A percentile compares a stretch with the other conserved stretches of the same genome.
Evolutionary conservation across 2,888 invertebrate species (phyloP).

Genomic region (Autographa pulchrina): DNA sequence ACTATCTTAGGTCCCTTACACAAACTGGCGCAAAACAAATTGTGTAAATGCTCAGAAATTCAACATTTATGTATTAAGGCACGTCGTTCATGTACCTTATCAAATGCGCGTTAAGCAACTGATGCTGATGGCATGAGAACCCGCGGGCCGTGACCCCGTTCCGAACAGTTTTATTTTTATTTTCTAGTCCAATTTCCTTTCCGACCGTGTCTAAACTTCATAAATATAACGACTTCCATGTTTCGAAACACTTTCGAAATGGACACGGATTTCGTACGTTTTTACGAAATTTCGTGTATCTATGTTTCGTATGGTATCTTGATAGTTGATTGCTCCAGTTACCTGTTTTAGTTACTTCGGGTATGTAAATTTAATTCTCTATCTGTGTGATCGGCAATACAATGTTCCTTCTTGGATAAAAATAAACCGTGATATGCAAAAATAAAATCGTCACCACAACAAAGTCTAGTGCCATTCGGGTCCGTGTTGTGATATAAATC

Average conservation of each 20-base stretch:
- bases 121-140: constrained; percentile 70
- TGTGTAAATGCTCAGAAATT: constrained; percentile 10
- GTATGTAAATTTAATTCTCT: constrained; percentile 13
- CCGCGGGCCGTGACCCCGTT: constrained; percentile 79
- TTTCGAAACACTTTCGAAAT: constrained; percentile 80
- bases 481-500: constrained; percentile 81
- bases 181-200: constrained; percentile 84
- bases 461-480: constrained; percentile 61
- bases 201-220: constrained; percentile 78
- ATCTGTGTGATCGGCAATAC: constrained; percentile 12
- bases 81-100: constrained; percentile 56
- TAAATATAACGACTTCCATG: constrained; percentile 80
- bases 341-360: constrained; percentile 28
- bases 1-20: constrained; percentile 12
- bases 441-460: constrained; percentile 59
- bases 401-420: constrained; percentile 16
- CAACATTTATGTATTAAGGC: constrained; percentile 43
- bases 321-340: constrained; percentile 53
- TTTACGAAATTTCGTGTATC: constrained; percentile 66
- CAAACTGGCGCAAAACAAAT: background rate
- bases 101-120: constrained; percentile 68
- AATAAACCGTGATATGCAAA: constrained; percentile 17
- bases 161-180: constrained; percentile 75
- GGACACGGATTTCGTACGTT: constrained; percentile 74
- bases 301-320: constrained; percentile 34